Conservation (phyloP, 2,888 invertebrate genomes). For the Tenthredo mesomela region DNA sequence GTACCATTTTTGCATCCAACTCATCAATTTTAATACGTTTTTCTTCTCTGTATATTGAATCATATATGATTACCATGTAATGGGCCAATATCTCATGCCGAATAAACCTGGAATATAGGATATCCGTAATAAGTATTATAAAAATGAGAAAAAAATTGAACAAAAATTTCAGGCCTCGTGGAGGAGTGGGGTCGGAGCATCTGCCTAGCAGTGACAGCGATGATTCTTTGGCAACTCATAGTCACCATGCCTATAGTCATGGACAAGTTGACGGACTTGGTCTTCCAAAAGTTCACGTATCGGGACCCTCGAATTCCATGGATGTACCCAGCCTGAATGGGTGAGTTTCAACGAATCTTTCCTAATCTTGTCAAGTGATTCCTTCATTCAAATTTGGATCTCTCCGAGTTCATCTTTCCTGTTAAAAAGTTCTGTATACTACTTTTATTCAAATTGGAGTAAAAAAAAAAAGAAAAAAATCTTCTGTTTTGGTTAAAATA, state of each 20-base stretch:
- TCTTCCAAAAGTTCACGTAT: slow-evolving; percentile 74
- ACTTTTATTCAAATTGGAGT: too few relatives aligned
- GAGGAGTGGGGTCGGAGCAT: slow-evolving; percentile 72
- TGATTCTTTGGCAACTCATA: slow-evolving; percentile 70
- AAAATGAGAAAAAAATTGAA: background rate
- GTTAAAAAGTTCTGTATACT: too few relatives aligned
- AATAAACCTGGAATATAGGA: background rate
- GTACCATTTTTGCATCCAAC: too few relatives aligned
- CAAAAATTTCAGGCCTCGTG: slow-evolving; percentile 72
- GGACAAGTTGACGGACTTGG: slow-evolving; percentile 66
- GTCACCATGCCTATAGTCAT: slow-evolving; percentile 64
- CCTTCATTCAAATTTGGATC: too few relatives aligned
- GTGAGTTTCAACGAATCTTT: slow-evolving; percentile 63
- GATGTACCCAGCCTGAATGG: slow-evolving; percentile 70
- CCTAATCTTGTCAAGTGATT: background rate
- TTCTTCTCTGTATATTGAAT: background rate
- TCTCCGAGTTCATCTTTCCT: too few relatives aligned
- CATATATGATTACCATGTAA: background rate
- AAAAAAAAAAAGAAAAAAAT: too few relatives aligned
- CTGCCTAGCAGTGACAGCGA: slow-evolving; percentile 74
- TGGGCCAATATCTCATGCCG: background rate
- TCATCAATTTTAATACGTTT: background rate
- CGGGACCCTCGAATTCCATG: slow-evolving; percentile 69
- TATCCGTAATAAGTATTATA: background rate
- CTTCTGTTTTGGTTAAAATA: background rate